Evolutionary conservation across 2,797 vertebrate species (phyloP), one percentile per base, ranked within the genome.

Genomic region (Enteromius argenteus): DNA sequence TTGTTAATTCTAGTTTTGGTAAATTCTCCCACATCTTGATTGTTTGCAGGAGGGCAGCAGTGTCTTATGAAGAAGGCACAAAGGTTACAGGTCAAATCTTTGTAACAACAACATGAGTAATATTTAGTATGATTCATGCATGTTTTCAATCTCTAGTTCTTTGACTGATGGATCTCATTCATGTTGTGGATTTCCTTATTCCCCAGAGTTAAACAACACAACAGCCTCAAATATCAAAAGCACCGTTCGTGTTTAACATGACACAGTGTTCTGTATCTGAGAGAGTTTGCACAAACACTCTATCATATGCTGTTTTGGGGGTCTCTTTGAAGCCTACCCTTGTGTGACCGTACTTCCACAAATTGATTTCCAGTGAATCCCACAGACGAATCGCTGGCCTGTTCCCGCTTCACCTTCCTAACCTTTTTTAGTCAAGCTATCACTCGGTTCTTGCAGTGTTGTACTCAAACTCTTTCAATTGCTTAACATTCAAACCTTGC

Each of bases 341-440:
- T 19, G 49, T 35, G 49, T 84, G 66, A 78, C 74, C 37, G 15
- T 15, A 32, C 46, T 32, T 35, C 32, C 62, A n/a, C 35, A 84
- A 60, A 79, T 84, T 84, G 82, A 84, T 78, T 84, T 79, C 39
- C 53, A 60, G 14, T 79, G 64, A 71, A 69, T 35, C 49, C 23
- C 66, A 60, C 37, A 37, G 62, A 82, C 13, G 14, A 64, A 49
- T 74, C 30, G 3, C 53, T n/a, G 53, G 53, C 37, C 68, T 30
- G 27, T 58, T 44, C 68, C 46, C 7, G 3, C 23, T 60, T 42
- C 53, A 46, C 53, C 53, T 53, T 56, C 32, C 30, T 21, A 49
- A 37, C 27, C 69, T 19, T 30, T 72, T 75, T 49, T 15, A 30
- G 14, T 21, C 58, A 35, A 32, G 6, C 27, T 62, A 60, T 17